Evolutionary conservation across 1,140 invertebrate genomes (phyloP).

Genomic region (Argopecten irradians): DNA sequence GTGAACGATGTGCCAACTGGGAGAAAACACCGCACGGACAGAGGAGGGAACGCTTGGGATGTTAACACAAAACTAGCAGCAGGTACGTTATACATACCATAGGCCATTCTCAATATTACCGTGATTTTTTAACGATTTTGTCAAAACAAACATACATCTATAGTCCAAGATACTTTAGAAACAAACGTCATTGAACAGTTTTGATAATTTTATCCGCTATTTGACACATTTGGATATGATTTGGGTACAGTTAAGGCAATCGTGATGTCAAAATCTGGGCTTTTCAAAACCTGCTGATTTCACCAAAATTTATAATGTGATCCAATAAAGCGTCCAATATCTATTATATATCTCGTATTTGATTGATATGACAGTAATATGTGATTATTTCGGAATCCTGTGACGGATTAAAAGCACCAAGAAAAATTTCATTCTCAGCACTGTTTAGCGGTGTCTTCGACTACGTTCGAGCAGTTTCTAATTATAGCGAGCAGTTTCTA

Average conservation of each 20-base stretch:
- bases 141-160: background rate
- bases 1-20: constrained; percentile 26
- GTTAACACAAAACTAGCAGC: constrained; percentile 34
- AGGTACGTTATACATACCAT: background rate
- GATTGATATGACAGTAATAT: too few relatives aligned
- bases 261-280: background rate
- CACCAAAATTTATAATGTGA: too few relatives aligned
- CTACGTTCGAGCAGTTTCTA: too few relatives aligned
- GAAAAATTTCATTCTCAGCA: too few relatives aligned
- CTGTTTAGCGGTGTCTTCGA: too few relatives aligned
- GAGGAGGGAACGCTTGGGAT: constrained; percentile 27
- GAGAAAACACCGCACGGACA: background rate
- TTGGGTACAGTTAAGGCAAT: background rate
- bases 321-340: too few relatives aligned
- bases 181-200: background rate
- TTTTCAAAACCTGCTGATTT: too few relatives aligned
- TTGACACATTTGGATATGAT: background rate
- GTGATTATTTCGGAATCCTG: too few relatives aligned
- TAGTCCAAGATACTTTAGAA: background rate
- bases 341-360: too few relatives aligned
- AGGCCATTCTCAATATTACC: background rate
- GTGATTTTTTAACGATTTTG: background rate
- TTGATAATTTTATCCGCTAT: background rate
- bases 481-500: too few relatives aligned
- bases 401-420: too few relatives aligned